A percentile compares a stretch with the other conserved stretches of the same genome.
These are phyloP conservation scores for Drosophila diplacantha DNA, from an alignment of 2,888 invertebrate genomes.

Conservation along the genomic window DNA sequence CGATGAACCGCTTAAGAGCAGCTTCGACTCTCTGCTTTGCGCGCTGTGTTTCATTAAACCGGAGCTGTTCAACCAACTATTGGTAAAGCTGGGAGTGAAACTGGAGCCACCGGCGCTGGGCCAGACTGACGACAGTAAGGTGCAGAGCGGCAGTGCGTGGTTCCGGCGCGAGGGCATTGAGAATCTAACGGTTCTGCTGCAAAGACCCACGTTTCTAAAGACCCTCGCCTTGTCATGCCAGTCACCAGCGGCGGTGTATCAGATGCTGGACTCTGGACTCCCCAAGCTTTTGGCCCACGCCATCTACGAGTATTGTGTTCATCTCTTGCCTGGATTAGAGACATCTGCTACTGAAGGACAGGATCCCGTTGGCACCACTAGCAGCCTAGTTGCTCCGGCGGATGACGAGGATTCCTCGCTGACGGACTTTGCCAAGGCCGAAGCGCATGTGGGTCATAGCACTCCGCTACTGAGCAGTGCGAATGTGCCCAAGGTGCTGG, in stretches of 20 bases:
- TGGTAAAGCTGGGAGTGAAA: conserved; percentile 85
- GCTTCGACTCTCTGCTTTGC: conserved; percentile 91
- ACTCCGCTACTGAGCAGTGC: conserved; percentile 80
- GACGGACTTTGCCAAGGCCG: conserved; percentile 60
- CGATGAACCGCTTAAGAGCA: conserved; percentile 86
- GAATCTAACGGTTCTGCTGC: conserved; percentile 79
- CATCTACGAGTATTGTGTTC: conserved; percentile 79
- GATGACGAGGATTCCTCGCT: conserved; percentile 45
- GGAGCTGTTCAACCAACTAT: conserved; percentile 84
- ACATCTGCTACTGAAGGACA: conserved; percentile 45
- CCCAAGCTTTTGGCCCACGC: conserved; percentile 82
- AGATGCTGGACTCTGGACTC: conserved; percentile 87
- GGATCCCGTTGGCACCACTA: background rate
- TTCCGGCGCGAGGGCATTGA: conserved; percentile 80
- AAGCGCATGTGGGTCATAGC: conserved; percentile 34
- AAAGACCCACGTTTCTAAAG: conserved; percentile 83
- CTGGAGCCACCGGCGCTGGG: conserved; percentile 76
- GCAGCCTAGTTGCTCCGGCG: conserved; percentile 7
- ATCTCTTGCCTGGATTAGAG: conserved; percentile 61
- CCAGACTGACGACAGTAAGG: conserved; percentile 85
- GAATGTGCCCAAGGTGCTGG: conserved; percentile 83
- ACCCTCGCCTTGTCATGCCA: conserved; percentile 89
- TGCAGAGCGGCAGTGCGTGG: conserved; percentile 80
- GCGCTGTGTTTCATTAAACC: conserved; percentile 91
- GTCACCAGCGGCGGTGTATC: conserved; percentile 86